Percentiles rank a stretch among this genome's conserved stretches.
Evolutionary conservation across 2,113 vertebrate genomes (phyloP).

Genomic region (Cardinalis cardinalis): DNA sequence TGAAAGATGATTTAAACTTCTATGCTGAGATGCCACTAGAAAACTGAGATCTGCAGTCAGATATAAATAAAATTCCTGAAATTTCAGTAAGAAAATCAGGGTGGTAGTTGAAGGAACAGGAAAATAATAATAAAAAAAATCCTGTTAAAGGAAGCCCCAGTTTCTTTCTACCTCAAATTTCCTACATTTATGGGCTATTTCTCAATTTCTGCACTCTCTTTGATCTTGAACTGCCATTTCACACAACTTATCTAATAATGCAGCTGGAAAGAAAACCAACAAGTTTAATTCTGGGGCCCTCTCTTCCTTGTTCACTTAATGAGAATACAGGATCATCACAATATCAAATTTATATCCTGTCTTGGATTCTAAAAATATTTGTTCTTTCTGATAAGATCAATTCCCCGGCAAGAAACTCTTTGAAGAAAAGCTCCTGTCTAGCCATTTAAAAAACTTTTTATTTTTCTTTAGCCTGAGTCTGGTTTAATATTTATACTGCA

Average conservation of each 20-base stretch:
- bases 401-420: constrained; percentile 32
- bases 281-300: background rate
- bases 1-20: background rate
- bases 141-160: background rate
- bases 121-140: background rate
- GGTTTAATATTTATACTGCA: constrained; percentile 41
- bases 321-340: background rate
- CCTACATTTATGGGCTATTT: background rate
- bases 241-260: background rate
- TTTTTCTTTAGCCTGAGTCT: background rate
- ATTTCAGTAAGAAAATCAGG: background rate
- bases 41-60: background rate
- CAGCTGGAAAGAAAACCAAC: background rate
- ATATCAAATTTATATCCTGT: constrained; percentile 19
- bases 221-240: constrained; percentile 8
- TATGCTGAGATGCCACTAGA: background rate
- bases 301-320: background rate
- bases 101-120: background rate
- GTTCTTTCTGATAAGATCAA: constrained; percentile 61
- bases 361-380: constrained; percentile 18
- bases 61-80: background rate
- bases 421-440: constrained; percentile 65
- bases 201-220: background rate
- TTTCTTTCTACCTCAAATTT: background rate
- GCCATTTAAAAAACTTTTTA: constrained; percentile 15